These are phyloP conservation scores for Piezodorus guildinii DNA, from an alignment of 1,140 invertebrate species.

Conservation along the genomic window DNA sequence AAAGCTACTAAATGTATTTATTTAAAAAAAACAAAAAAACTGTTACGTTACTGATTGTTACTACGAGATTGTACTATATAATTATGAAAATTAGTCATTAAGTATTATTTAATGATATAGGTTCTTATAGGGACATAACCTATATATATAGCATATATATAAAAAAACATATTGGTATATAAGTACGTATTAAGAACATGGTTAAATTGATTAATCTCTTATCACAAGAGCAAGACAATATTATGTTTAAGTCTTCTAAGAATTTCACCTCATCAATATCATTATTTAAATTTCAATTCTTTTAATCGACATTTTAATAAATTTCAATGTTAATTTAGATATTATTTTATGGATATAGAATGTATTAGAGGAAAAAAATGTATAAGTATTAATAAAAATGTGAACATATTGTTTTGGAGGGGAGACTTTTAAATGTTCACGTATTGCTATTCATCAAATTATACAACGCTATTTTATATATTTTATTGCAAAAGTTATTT, in stretches of 20 bases:
- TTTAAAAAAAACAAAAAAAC: conserved; percentile 2
- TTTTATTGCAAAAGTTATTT: no score
- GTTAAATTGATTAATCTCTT: conserved; percentile 7
- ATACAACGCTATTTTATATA: no score
- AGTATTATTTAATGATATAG: conserved; percentile 13
- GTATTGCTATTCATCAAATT: no score
- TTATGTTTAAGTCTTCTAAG: conserved; percentile 14
- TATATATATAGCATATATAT: neutral
- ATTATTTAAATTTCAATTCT: no score
- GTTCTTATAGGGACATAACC: neutral
- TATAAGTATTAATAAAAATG: no score
- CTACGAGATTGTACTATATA: conserved; percentile 15
- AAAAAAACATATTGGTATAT: neutral
- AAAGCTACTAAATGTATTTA: conserved; percentile 11
- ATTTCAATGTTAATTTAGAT: no score
- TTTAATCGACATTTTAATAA: no score
- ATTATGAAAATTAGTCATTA: conserved; percentile 9
- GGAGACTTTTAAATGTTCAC: no score
- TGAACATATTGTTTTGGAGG: no score
- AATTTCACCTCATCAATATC: neutral
- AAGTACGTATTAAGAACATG: neutral
- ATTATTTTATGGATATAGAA: no score
- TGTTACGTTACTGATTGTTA: conserved; percentile 14
- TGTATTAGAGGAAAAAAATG: no score
- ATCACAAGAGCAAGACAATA: conserved; percentile 9